Percentiles rank a stretch among this genome's conserved stretches.
phyloP scores from a whole-genome alignment of 2,113 vertebrate species.

The Amblyopsis rosae region DNA sequence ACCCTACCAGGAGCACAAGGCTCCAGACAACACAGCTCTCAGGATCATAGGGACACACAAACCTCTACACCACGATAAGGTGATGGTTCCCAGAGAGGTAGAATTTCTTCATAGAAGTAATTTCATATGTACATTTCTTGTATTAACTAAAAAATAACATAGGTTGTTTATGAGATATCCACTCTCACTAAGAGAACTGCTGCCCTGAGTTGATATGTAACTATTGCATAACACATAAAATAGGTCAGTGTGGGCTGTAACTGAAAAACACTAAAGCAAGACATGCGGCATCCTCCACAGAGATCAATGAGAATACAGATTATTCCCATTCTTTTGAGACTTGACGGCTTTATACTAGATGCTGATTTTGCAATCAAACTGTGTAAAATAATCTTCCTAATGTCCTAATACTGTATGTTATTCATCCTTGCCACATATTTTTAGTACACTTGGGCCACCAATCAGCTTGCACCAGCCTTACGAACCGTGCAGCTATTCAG shows the following conservation, averaged over 20 bases:
- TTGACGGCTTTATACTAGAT: not conserved
- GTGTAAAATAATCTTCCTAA: slow-evolving; percentile 19
- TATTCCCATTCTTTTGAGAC: slow-evolving; percentile 13
- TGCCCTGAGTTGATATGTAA: slow-evolving; percentile 52
- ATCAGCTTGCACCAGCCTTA: no score
- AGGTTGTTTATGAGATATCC: slow-evolving; percentile 59
- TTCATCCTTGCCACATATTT: not conserved
- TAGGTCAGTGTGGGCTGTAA: slow-evolving; percentile 52
- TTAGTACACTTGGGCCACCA: no score
- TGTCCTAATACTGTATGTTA: not conserved
- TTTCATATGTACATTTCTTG: slow-evolving; percentile 40
- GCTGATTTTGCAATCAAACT: slow-evolving; percentile 24
- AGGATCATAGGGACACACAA: no score
- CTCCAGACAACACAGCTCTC: no score
- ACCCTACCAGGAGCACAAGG: no score
- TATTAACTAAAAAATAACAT: slow-evolving; percentile 30
- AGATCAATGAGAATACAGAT: slow-evolving; percentile 29
- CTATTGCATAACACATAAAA: slow-evolving; percentile 52
- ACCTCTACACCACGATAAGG: no score
- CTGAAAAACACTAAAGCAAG: slow-evolving; percentile 38
- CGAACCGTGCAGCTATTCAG: no score
- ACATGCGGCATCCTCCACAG: slow-evolving; percentile 43
- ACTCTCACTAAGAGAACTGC: slow-evolving; percentile 35
- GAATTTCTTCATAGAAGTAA: slow-evolving; percentile 38
- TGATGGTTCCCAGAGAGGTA: no score